Base-by-base conservation (phyloP, 2,113 vertebrate species). In the Cygnus atratus region DNA sequence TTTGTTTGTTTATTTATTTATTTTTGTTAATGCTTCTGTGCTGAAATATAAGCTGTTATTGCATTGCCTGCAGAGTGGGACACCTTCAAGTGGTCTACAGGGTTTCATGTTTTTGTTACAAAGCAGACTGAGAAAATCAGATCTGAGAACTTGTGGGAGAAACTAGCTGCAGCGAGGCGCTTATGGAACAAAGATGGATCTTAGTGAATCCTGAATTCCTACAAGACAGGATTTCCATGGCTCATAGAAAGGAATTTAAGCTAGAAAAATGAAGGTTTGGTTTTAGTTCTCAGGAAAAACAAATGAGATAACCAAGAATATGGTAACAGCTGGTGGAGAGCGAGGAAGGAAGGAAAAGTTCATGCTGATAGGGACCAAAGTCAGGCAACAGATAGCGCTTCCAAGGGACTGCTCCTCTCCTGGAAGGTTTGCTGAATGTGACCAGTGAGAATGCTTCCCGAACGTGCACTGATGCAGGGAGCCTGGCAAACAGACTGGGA, bases 401-500 rank as follows among this genome's bases (percentile, higher is more conserved):
- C 71, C 33, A 25, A 46, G n/a, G 13, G 26, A 63, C 26, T 74
- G 14, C 13, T 74, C 79, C 44, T 63, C 16, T 83, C 50, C 46
- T 39, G 8, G 2, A 1, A 46, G 79, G 28, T 29, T 86, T 80
- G 46, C 28, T 59, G 50, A 71, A 37, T 2, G 3, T 63, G 72
- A 21, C 46, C 77, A 43, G 44, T 77, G 44, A 67, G 57, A 88
- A 93, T 41, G 19, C 19, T 95, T 90, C 46, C 41, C n/a, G 1
- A 0, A 44, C 0, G 0, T 0, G 0, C 25, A 10, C 20, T 81
- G 70, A 63, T 4, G 2, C 63, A 77, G 58, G 35, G 90, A 21
- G n/a, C 55, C 65, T 52, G 63, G 76, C n/a, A 84, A 81, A 81
- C 65, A 87, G 65, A 84, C 46, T 0, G 0, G 86, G 19, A 76